A percentile compares a stretch with the other conserved stretches of the same genome.
phyloP scores from a whole-genome alignment of 2,888 invertebrate genomes.

The Diarsia brunnea region DNA sequence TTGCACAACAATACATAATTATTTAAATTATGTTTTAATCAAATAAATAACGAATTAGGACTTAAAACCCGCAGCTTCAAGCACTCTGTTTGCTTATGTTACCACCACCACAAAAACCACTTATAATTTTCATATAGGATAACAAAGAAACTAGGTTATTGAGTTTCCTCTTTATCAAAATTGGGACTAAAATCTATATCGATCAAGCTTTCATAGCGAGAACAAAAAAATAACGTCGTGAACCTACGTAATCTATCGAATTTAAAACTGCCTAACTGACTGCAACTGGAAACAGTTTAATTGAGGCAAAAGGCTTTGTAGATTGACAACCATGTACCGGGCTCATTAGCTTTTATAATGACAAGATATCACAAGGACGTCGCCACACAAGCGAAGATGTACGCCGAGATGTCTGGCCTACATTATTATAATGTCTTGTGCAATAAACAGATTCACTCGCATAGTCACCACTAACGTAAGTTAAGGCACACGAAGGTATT shows the following conservation, averaged over 20 bases:
- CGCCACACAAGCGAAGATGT: slow-evolving; percentile 68
- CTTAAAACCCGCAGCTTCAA: not conserved
- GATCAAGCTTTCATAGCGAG: not conserved
- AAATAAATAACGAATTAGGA: not conserved
- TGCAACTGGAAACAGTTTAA: slow-evolving; percentile 18
- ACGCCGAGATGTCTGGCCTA: slow-evolving; percentile 74
- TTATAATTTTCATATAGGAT: not conserved
- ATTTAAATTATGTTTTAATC: not conserved
- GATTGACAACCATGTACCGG: slow-evolving; percentile 36
- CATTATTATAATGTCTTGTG: slow-evolving; percentile 71
- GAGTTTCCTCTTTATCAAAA: not conserved
- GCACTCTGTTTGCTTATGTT: not conserved
- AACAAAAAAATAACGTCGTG: not conserved
- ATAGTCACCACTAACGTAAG: slow-evolving; percentile 45
- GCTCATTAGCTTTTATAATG: slow-evolving; percentile 73
- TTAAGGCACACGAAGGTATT: slow-evolving; percentile 42
- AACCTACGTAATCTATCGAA: slow-evolving; percentile 7
- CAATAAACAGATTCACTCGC: slow-evolving; percentile 63
- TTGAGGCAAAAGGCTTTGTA: slow-evolving; percentile 35
- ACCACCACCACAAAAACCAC: too few relatives aligned
- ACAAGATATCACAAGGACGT: slow-evolving; percentile 62
- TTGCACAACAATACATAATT: not conserved
- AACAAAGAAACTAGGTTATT: not conserved
- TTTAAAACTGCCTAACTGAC: slow-evolving; percentile 26
- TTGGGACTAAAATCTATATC: not conserved